Conservation (phyloP, 2,113 vertebrate genomes). For the Cyanoliseus patagonus region DNA sequence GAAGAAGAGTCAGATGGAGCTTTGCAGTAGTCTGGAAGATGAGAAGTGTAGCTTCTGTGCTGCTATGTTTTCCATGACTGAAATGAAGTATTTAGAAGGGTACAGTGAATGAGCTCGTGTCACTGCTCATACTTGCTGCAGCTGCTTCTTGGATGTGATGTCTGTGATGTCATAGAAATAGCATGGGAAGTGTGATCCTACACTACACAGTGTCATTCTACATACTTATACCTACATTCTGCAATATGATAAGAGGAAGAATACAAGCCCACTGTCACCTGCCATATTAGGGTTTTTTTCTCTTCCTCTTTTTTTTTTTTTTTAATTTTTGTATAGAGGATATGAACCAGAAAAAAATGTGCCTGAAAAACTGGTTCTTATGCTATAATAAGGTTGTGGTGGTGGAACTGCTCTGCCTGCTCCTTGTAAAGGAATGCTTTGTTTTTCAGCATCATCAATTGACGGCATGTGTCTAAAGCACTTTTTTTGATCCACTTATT, state of each 20-base stretch:
- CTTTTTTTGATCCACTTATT: conserved; percentile 44
- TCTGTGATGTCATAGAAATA: not conserved
- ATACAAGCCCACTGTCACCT: not conserved
- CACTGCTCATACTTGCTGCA: not conserved
- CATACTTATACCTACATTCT: not conserved
- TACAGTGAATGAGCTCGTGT: rapidly evolving
- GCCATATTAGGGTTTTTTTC: not conserved
- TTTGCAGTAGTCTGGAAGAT: not conserved
- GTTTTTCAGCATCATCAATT: not conserved
- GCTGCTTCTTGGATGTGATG: not conserved
- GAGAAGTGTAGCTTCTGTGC: not conserved
- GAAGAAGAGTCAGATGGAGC: not conserved
- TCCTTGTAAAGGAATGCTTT: conserved; percentile 12
- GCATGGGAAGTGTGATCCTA: not conserved
- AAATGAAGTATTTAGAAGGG: not conserved
- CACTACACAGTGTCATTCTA: no score
- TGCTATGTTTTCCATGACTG: not conserved
- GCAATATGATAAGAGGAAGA: not conserved
- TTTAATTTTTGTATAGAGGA: not conserved
- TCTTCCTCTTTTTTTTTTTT: not conserved
- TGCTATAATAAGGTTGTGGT: not conserved
- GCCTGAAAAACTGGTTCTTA: not conserved
- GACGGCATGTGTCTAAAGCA: conserved; percentile 38
- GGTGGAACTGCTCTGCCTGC: not conserved
- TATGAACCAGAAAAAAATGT: not conserved